Evolutionary conservation across 2,797 vertebrate species (phyloP).

Genomic region (Valencia hispanica): DNA sequence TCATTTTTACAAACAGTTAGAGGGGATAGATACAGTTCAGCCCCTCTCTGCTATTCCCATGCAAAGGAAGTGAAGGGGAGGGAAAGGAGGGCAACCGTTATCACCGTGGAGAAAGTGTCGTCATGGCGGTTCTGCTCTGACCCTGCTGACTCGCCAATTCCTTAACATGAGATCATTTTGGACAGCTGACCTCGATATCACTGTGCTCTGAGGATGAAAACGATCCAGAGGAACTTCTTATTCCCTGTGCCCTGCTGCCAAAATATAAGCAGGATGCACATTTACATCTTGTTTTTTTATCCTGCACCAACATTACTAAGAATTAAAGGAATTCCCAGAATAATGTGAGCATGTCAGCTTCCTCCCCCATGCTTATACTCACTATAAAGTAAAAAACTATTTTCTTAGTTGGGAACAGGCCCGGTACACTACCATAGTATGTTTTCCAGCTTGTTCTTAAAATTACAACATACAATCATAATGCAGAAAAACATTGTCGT

Average conservation of each 20-base stretch:
- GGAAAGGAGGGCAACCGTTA: slow-evolving; percentile 73
- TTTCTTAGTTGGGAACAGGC: slow-evolving; percentile 34
- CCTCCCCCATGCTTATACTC: slow-evolving; percentile 46
- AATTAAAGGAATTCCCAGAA: slow-evolving; percentile 63
- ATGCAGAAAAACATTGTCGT: slow-evolving; percentile 69
- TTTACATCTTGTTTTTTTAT: slow-evolving; percentile 43
- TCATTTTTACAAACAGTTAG: slow-evolving; percentile 29
- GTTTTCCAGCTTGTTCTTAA: slow-evolving; percentile 64
- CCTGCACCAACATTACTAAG: slow-evolving; percentile 39
- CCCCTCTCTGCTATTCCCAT: slow-evolving; percentile 62
- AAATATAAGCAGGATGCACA: slow-evolving; percentile 47
- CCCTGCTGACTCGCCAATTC: slow-evolving; percentile 83
- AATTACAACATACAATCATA: slow-evolving; percentile 70
- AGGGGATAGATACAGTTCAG: slow-evolving; percentile 49
- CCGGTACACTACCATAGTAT: slow-evolving; percentile 25
- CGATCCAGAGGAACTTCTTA: slow-evolving; percentile 65
- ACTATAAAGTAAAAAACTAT: slow-evolving; percentile 14
- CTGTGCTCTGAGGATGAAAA: slow-evolving; percentile 65
- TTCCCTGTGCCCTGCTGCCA: slow-evolving; percentile 34
- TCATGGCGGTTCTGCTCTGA: slow-evolving; percentile 80
- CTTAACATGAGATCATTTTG: slow-evolving; percentile 85
- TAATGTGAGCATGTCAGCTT: slow-evolving; percentile 59
- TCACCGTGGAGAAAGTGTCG: slow-evolving; percentile 79
- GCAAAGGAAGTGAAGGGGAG: slow-evolving; percentile 63
- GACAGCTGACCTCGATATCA: slow-evolving; percentile 87